Conservation (phyloP, 2,888 invertebrate species). For the Salpingus planirostris region DNA sequence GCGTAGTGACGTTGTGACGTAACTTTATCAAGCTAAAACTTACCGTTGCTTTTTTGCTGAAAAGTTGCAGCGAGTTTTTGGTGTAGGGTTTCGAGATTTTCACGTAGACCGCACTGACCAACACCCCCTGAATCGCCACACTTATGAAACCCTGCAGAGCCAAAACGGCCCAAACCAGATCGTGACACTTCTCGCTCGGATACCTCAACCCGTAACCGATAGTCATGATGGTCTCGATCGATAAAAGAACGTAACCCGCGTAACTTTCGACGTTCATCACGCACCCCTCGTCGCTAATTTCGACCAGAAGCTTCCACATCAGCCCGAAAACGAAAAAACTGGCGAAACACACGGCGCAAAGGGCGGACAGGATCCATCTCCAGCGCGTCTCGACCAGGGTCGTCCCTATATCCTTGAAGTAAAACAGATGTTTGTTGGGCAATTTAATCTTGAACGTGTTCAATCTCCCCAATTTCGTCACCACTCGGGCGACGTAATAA, state of each 20-base stretch:
- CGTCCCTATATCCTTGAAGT: conserved; percentile 49
- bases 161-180: conserved; percentile 28
- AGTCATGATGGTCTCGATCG: conserved; percentile 33
- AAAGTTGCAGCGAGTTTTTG: conserved; percentile 41
- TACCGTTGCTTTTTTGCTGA: conserved; percentile 66
- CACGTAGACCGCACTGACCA: conserved; percentile 52
- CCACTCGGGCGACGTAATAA: conserved; percentile 16
- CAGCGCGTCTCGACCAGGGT: conserved; percentile 64
- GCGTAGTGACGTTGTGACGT: no score
- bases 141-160: conserved; percentile 28
- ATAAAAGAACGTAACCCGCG: conserved; percentile 30
- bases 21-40: no score
- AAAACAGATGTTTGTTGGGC: conserved; percentile 26
- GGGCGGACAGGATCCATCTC: conserved; percentile 55
- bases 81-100: conserved; percentile 53
- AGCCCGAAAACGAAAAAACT: conserved; percentile 24
- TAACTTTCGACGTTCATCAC: conserved; percentile 28
- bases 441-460: conserved; percentile 24
- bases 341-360: conserved; percentile 27
- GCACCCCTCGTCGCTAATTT: conserved; percentile 23
- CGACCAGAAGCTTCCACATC: conserved; percentile 25
- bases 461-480: conserved; percentile 25
- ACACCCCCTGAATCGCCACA: conserved; percentile 33
- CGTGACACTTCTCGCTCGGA: conserved; percentile 31
- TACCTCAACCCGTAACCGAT: conserved; percentile 32